A percentile compares a stretch with the other conserved stretches of the same genome.
Conservation (phyloP, 2,797 vertebrate species). For the Centroberyx gerrardi region DNA sequence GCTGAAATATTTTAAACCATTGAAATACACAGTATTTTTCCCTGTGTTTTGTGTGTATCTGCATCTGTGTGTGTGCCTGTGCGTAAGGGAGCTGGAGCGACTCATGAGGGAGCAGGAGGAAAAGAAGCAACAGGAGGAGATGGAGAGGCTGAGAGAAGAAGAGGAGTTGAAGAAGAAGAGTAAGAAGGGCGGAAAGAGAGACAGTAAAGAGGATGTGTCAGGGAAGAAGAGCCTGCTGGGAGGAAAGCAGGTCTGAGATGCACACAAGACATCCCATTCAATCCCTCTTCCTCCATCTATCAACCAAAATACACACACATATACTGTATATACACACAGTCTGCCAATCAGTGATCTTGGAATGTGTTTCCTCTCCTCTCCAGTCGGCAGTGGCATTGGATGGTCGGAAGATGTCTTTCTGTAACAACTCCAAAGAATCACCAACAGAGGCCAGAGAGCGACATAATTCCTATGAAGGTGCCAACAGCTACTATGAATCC, state of each 20-base stretch:
- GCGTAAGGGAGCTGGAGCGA: constrained; percentile 80
- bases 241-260: constrained; percentile 79
- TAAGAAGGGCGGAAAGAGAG: constrained; percentile 80
- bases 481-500: neutral
- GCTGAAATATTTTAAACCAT: too few relatives aligned
- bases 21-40: neutral
- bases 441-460: constrained; percentile 51
- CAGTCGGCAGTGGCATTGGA: constrained; percentile 58
- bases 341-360: neutral
- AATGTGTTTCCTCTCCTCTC: constrained; percentile 21
- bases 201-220: constrained; percentile 71
- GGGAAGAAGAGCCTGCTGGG: constrained; percentile 76
- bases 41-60: neutral
- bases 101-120: constrained; percentile 76
- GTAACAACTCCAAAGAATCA: constrained; percentile 43
- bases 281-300: too few relatives aligned
- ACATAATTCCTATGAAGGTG: constrained; percentile 40
- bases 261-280: neutral
- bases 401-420: constrained; percentile 58
- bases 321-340: neutral
- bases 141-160: constrained; percentile 82
- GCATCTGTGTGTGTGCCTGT: neutral
- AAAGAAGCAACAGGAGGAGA: constrained; percentile 80
- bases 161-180: constrained; percentile 84
- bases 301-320: neutral